A percentile compares a stretch with the other conserved stretches of the same genome.
Evolutionary conservation across 2,113 vertebrate genomes (phyloP).

Genomic region (Tetraodon nigroviridis): DNA sequence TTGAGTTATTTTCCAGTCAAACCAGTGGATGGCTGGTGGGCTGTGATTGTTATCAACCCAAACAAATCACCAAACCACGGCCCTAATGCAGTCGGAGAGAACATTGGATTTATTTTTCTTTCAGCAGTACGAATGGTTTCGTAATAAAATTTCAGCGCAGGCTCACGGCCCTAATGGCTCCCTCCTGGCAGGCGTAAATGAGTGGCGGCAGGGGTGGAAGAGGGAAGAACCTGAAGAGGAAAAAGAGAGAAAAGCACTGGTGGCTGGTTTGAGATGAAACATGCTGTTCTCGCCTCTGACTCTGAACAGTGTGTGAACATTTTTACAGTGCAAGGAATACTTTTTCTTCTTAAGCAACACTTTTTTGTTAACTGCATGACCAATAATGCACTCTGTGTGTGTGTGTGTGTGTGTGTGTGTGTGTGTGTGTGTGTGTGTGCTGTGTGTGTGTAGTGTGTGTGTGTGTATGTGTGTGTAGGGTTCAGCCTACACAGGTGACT

Average conservation of each 20-base stretch:
- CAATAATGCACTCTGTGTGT: slow-evolving; percentile 52
- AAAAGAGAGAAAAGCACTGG: slow-evolving; percentile 26
- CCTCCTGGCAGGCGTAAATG: slow-evolving; percentile 96
- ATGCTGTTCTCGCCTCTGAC: slow-evolving; percentile 75
- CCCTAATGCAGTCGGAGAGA: slow-evolving; percentile 92
- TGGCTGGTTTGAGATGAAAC: slow-evolving; percentile 85
- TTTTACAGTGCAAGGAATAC: slow-evolving; percentile 44
- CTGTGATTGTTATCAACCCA: slow-evolving; percentile 95
- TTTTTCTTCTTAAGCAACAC: slow-evolving; percentile 42
- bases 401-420: background rate
- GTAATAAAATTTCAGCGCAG: slow-evolving; percentile 92
- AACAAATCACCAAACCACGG: slow-evolving; percentile 80
- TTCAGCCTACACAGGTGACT: slow-evolving; percentile 5
- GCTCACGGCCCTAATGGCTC: slow-evolving; percentile 88
- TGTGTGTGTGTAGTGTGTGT: slow-evolving; percentile 2
- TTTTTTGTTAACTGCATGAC: slow-evolving; percentile 55
- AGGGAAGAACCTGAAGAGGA: slow-evolving; percentile 15
- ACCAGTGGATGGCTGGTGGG: slow-evolving; percentile 78
- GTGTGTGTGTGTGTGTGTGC: background rate
- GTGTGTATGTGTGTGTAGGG: slow-evolving; percentile 3
- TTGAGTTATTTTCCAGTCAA: slow-evolving; percentile 84
- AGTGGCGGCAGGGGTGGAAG: slow-evolving; percentile 66
- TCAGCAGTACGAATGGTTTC: slow-evolving; percentile 97
- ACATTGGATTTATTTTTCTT: slow-evolving; percentile 96
- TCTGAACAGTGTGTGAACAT: slow-evolving; percentile 39